phyloP scores from a whole-genome alignment of 2,113 vertebrate species.

The Sturnira hondurensis region DNA sequence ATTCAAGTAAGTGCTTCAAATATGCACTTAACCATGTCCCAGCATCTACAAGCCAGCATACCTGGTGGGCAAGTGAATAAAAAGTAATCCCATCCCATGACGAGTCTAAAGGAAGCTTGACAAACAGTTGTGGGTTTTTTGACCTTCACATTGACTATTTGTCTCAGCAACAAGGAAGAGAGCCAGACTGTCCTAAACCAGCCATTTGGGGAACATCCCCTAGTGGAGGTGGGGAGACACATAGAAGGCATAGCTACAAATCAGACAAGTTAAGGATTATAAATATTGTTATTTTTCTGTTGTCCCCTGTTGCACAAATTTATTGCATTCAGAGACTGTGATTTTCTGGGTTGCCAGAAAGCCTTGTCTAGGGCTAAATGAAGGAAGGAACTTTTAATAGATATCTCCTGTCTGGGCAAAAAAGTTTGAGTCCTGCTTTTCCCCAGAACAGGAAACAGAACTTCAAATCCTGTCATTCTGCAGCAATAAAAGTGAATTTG shows the following conservation, averaged over 20 bases:
- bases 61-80: background rate
- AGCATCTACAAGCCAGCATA: background rate
- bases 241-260: background rate
- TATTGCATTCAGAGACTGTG: background rate
- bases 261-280: background rate
- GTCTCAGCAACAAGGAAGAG: background rate
- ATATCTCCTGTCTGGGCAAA: background rate
- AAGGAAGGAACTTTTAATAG: background rate
- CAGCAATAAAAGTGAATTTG: background rate
- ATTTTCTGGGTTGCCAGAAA: background rate
- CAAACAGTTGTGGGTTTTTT: background rate
- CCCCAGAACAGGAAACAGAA: background rate
- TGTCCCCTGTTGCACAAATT: background rate
- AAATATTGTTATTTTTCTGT: background rate
- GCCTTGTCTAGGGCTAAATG: background rate
- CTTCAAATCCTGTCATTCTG: background rate
- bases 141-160: background rate
- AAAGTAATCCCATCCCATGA: background rate
- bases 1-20: background rate
- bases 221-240: background rate
- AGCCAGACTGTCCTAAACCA: background rate
- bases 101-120: background rate
- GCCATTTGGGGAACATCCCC: rapidly evolving
- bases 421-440: background rate
- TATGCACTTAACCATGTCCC: background rate